Evolutionary conservation across 2,113 vertebrate genomes (phyloP).

Genomic region (Scomber scombrus): DNA sequence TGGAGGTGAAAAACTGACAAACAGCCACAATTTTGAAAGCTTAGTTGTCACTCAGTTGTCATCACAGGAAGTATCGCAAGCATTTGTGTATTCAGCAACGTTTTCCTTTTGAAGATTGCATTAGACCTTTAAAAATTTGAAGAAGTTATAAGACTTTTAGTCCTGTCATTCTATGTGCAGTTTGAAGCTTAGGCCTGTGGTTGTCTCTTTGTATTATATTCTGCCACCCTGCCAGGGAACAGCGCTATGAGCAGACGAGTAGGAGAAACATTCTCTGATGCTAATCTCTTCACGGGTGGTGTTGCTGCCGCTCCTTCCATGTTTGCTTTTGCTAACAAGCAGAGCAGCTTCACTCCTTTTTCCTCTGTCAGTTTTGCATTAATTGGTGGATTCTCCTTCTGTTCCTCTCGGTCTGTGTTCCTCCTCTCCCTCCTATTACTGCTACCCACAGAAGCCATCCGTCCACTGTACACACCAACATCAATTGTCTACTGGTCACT

Average conservation of each 20-base stretch:
- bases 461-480: constrained; percentile 6
- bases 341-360: constrained; percentile 6
- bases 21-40: too few species aligned
- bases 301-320: constrained; percentile 14
- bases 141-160: background rate
- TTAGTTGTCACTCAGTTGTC: too few species aligned
- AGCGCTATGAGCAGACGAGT: background rate
- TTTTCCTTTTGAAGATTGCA: too few species aligned
- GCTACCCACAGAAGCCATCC: background rate
- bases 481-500: background rate
- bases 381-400: constrained; percentile 8
- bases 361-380: constrained; percentile 27
- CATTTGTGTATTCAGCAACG: too few species aligned
- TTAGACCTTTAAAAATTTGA: too few species aligned
- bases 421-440: constrained; percentile 11
- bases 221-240: background rate
- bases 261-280: constrained; percentile 18
- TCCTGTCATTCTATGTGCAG: background rate
- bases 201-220: background rate
- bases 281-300: constrained; percentile 25
- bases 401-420: constrained; percentile 7
- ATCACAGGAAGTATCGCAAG: too few species aligned
- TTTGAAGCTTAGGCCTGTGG: background rate
- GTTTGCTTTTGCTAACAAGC: constrained; percentile 53
- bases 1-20: too few species aligned